phyloP scores from a whole-genome alignment of 2,113 vertebrate genomes.

The Martes martes region DNA sequence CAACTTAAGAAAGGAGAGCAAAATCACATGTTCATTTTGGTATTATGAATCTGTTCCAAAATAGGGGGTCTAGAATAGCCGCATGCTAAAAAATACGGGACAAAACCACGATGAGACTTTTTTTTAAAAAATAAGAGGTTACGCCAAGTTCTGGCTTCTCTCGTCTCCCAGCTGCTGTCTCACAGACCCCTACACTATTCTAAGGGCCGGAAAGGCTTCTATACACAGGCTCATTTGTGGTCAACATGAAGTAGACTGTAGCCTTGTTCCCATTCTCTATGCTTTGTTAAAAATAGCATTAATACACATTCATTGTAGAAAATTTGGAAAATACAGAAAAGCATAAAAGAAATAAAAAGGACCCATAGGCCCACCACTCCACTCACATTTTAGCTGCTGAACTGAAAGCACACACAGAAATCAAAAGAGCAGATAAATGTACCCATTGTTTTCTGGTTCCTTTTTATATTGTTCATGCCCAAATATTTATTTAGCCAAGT shows the following conservation, averaged over 20 bases:
- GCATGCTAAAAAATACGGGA: conserved; percentile 60
- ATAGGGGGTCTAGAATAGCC: conserved; percentile 55
- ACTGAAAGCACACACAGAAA: not conserved
- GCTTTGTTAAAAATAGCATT: conserved; percentile 69
- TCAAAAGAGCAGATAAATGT: not conserved
- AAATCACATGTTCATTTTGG: conserved; percentile 50
- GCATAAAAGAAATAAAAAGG: conserved; percentile 40
- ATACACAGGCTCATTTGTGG: conserved; percentile 63
- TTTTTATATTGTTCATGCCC: not conserved
- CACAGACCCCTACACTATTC: conserved; percentile 44
- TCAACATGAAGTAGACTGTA: conserved; percentile 62
- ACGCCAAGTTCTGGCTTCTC: conserved; percentile 45
- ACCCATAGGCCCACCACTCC: not conserved
- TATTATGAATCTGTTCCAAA: conserved; percentile 55
- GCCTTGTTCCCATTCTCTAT: conserved; percentile 36
- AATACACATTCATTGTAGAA: conserved; percentile 56
- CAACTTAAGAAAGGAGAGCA: conserved; percentile 45
- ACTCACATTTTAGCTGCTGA: not conserved
- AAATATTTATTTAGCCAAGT: conserved; percentile 48
- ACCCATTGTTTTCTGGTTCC: not conserved
- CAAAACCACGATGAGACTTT: conserved; percentile 69
- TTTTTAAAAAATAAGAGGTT: conserved; percentile 62
- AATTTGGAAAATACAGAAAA: conserved; percentile 42
- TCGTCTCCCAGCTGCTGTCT: conserved; percentile 34
- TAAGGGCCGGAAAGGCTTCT: conserved; percentile 35